phyloP scores from a whole-genome alignment of 2,113 vertebrate species.

The Oplegnathus fasciatus region DNA sequence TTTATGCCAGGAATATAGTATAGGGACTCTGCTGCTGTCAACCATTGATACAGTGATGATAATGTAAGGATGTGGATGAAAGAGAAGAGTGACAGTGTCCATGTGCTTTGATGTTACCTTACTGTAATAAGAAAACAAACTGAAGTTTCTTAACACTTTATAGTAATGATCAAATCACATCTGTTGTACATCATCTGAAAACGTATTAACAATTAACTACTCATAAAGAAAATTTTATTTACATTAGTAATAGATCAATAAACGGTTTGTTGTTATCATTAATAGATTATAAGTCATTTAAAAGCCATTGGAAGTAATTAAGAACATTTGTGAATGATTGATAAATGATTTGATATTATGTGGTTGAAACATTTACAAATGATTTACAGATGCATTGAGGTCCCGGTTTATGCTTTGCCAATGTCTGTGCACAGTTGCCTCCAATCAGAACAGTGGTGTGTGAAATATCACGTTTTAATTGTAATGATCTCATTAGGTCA shows the following conservation, averaged over 20 bases:
- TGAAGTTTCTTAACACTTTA: not conserved
- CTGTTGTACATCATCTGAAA: constrained; percentile 3
- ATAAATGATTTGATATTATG: constrained; percentile 7
- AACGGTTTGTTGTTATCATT: not conserved
- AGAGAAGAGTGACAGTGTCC: not conserved
- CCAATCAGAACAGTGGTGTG: not conserved
- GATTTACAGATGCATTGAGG: constrained; percentile 10
- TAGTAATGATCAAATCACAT: constrained; percentile 3
- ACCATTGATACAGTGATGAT: not conserved
- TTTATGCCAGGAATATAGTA: constrained; percentile 5
- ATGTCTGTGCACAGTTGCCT: not conserved
- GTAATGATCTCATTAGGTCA: not conserved
- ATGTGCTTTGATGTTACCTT: not conserved
- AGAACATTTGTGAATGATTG: not conserved
- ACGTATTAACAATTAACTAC: not conserved
- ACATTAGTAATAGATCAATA: constrained; percentile 2
- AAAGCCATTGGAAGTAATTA: constrained; percentile 24
- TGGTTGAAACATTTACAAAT: constrained; percentile 24
- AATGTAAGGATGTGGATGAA: not conserved
- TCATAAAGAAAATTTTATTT: not conserved
- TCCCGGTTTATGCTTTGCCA: not conserved
- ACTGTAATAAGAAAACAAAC: not conserved
- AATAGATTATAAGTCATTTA: not conserved
- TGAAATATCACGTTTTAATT: not conserved
- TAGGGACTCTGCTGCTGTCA: constrained; percentile 4